Conservation (phyloP, 1,140 invertebrate genomes). For the Cyphomyrmex costatus region DNA sequence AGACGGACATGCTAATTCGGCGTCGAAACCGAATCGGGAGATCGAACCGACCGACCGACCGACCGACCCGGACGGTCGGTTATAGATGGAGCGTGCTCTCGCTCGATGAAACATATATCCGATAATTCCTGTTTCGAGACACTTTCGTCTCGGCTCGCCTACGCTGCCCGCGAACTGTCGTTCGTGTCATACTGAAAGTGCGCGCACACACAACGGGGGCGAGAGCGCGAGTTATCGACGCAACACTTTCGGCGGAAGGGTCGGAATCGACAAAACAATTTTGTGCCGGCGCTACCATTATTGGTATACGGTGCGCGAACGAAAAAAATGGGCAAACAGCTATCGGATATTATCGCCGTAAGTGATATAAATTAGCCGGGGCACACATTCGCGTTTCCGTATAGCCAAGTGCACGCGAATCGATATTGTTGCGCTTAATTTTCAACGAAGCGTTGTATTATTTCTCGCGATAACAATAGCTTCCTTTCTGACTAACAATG, state of each 20-base stretch:
- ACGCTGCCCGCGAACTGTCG: conserved; percentile 70
- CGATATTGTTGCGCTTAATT: conserved; percentile 13
- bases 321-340: conserved; percentile 44
- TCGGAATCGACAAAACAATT: conserved; percentile 78
- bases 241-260: conserved; percentile 73
- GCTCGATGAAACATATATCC: conserved; percentile 67
- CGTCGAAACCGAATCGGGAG: conserved; percentile 60
- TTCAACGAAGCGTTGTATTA: conserved; percentile 2
- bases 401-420: not conserved
- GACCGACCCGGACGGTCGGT: conserved; percentile 36
- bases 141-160: conserved; percentile 62
- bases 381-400: not conserved
- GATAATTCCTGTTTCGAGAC: conserved; percentile 76
- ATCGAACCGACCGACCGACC: conserved; percentile 54
- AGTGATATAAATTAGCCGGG: conserved; percentile 19
- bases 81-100: not conserved
- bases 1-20: conserved; percentile 77
- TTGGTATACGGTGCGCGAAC: conserved; percentile 35
- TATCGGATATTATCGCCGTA: conserved; percentile 29
- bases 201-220: conserved; percentile 53
- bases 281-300: conserved; percentile 68
- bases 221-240: conserved; percentile 69
- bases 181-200: conserved; percentile 70
- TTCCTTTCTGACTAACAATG: not conserved
- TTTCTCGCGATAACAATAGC: not conserved